These are phyloP conservation scores for Dorcus hopei DNA, from an alignment of 2,888 invertebrate genomes.

Conservation along the genomic window DNA sequence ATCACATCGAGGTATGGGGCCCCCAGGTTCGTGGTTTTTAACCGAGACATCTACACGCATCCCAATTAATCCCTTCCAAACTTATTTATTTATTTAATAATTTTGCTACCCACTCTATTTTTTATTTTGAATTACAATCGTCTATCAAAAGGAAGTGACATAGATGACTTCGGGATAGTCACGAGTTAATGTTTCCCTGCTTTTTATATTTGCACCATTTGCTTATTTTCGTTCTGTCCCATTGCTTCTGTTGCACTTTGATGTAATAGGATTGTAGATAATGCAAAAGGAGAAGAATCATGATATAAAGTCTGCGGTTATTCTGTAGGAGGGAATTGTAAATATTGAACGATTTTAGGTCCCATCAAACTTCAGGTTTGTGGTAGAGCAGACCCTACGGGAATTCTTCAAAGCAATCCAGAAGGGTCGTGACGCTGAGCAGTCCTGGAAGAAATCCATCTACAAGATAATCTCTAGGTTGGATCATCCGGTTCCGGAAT, in stretches of 20 bases:
- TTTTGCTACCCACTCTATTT: slow-evolving; percentile 1
- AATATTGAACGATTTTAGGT: slow-evolving; percentile 61
- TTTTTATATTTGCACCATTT: background rate
- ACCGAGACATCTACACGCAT: slow-evolving; percentile 35
- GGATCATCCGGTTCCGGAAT: slow-evolving; percentile 98
- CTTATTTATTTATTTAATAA: slow-evolving; percentile 10
- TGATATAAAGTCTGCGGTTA: no score
- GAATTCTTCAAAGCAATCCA: slow-evolving; percentile 99
- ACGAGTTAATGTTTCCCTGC: slow-evolving; percentile 1
- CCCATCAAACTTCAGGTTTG: slow-evolving; percentile 93
- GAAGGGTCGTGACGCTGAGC: slow-evolving; percentile 94
- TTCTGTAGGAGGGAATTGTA: no score
- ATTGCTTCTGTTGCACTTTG: no score
- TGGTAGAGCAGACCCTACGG: slow-evolving; percentile 94
- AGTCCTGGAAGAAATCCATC: slow-evolving; percentile 99
- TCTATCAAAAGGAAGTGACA: background rate
- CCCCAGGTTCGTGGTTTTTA: slow-evolving; percentile 60
- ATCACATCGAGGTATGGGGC: slow-evolving; percentile 86
- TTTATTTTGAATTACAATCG: background rate
- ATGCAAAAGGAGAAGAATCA: no score
- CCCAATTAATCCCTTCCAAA: slow-evolving; percentile 15
- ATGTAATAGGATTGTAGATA: no score
- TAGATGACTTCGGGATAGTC: slow-evolving; percentile 18
- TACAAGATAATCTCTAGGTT: slow-evolving; percentile 99
- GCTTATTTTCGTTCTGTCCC: background rate